Conservation (phyloP, 2,797 vertebrate genomes). For the Amblyraja radiata region DNA sequence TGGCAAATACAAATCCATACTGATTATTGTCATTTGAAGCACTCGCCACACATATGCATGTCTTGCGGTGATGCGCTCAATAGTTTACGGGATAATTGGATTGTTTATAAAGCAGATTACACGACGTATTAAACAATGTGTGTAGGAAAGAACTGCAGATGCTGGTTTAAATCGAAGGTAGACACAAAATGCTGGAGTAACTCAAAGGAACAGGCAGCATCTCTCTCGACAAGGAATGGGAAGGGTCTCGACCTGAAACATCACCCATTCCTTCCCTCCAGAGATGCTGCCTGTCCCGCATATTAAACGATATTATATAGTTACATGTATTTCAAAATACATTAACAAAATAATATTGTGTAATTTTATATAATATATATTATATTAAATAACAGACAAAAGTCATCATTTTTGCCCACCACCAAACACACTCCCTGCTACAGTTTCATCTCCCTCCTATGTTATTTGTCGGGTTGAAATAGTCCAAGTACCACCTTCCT, state of each 20-base stretch:
- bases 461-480: background rate
- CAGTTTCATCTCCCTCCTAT: background rate
- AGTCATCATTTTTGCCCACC: background rate
- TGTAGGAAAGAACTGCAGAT: too few relatives aligned
- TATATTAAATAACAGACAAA: background rate
- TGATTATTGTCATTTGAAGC: background rate
- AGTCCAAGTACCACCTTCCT: background rate
- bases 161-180: too few relatives aligned
- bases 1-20: background rate
- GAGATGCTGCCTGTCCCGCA: too few relatives aligned
- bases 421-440: background rate
- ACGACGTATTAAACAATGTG: background rate
- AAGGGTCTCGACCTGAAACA: too few relatives aligned
- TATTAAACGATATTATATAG: too few relatives aligned
- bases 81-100: background rate
- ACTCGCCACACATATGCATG: background rate
- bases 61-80: background rate
- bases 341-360: background rate
- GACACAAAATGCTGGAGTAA: too few relatives aligned
- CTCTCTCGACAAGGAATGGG: too few relatives aligned
- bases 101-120: background rate
- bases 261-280: too few relatives aligned
- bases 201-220: too few relatives aligned
- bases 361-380: too few relatives aligned
- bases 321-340: too few relatives aligned